Conservation (phyloP, 2,113 vertebrate species). For the Burhinus bistriatus region DNA sequence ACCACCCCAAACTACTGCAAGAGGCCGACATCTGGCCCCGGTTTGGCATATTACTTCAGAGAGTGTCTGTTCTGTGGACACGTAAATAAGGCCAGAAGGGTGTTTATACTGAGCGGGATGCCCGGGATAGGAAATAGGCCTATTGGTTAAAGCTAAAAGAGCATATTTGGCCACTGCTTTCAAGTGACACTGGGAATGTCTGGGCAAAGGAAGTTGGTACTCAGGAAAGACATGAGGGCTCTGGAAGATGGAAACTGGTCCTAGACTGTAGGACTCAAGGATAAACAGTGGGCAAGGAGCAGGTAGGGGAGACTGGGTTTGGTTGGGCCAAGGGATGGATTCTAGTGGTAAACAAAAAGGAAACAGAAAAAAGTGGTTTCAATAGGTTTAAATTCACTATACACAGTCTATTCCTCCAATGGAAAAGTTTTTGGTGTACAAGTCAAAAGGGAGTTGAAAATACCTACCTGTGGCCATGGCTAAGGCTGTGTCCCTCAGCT, state of each 20-base stretch:
- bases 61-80: not conserved
- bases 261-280: not conserved
- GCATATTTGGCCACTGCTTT: not conserved
- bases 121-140: not conserved
- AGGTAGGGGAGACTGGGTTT: not conserved
- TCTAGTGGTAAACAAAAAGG: not conserved
- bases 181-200: not conserved
- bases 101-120: not conserved
- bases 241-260: not conserved
- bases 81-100: not conserved
- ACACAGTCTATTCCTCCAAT: not conserved
- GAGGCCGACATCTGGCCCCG: rapidly evolving
- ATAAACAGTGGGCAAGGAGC: not conserved
- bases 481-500: not conserved
- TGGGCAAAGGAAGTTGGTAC: not conserved
- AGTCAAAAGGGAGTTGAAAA: not conserved
- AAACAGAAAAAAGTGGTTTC: not conserved
- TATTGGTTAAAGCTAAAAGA: not conserved
- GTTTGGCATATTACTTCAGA: not conserved
- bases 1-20: not conserved
- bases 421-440: not conserved
- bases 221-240: not conserved
- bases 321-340: not conserved
- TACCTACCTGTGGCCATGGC: not conserved
- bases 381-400: not conserved